Evolutionary conservation across 2,113 vertebrate species (phyloP), one percentile per base, ranked within the genome.

Genomic region (Plecotus auritus): DNA sequence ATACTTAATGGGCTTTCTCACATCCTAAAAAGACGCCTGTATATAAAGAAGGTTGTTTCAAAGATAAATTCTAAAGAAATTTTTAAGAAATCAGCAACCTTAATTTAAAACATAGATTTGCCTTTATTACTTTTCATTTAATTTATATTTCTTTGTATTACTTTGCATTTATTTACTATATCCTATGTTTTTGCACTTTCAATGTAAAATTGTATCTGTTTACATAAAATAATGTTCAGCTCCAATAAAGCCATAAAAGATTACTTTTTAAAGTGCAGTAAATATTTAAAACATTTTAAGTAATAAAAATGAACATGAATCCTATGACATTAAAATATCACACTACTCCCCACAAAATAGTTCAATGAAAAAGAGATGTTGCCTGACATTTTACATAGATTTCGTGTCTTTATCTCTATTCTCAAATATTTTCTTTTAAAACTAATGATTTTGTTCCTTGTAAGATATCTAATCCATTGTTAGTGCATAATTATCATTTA

Each of bases 231-330:
- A 90, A 91, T 67, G 20, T 69, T 91, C 61, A 14, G 12, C 23
- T 81, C 49, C 56, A 54, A 85, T 85, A 70, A 74, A 81, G 23
- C 9, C 59, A 0, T 89, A 45, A 78, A 93, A 74, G 6, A 81
- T 93, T 54, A 61, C 28, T 91, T 91, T 81, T 74, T 45, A 45
- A 94, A 84, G 47, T 90, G 8, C 18, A 91, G 13, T 42, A 81
- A 89, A 76, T 40, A 90, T 73, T 69, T 74, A 78, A 90, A 69
- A 66, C n/a, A 92, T 73, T 95, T 16, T 37, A 92, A 61, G 59
- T 95, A 64, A 84, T 54, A 87, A 92, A 88, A 95, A 91, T 66
- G 81, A 93, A 90, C 30, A 86, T 64, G 40, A 85, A 92, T 84
- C 47, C 26, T 82, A 66, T 85, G 22, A 70, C 74, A 91, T 5